Percentiles rank a stretch among this genome's conserved stretches.
phyloP scores from a whole-genome alignment of 2,797 vertebrate genomes.

The Mionectes olivaceus region DNA sequence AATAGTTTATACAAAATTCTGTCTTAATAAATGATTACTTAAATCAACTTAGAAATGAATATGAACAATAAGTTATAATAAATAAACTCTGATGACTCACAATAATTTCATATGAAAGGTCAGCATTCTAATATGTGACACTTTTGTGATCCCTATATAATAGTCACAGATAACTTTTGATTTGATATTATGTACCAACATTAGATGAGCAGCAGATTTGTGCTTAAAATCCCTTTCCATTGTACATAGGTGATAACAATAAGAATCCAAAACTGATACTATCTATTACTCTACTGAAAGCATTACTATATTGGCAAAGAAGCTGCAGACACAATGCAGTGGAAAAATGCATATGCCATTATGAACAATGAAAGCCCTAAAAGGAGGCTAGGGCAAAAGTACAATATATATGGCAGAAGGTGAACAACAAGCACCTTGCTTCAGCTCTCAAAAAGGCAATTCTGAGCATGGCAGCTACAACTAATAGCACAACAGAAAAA shows the following conservation, averaged over 20 bases:
- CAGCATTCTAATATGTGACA: slow-evolving; percentile 97
- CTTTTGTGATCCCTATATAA: slow-evolving; percentile 94
- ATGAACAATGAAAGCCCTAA: slow-evolving; percentile 88
- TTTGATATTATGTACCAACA: slow-evolving; percentile 94
- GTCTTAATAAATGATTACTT: slow-evolving; percentile 98
- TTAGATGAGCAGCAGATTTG: slow-evolving; percentile 97
- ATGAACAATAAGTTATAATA: slow-evolving; percentile 92
- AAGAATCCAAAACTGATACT: slow-evolving; percentile 95
- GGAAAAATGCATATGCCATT: slow-evolving; percentile 91
- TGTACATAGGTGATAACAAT: slow-evolving; percentile 93
- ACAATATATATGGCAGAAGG: slow-evolving; percentile 89
- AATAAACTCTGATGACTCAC: slow-evolving; percentile 99
- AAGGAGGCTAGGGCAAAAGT: slow-evolving; percentile 86
- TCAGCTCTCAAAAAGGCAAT: slow-evolving; percentile 93
- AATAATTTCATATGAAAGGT: slow-evolving; percentile 97
- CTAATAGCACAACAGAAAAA: slow-evolving; percentile 89
- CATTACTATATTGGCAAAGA: slow-evolving; percentile 97
- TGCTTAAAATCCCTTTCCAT: slow-evolving; percentile 98
- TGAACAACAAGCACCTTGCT: slow-evolving; percentile 92
- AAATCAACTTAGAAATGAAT: slow-evolving; percentile 96
- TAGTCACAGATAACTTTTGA: slow-evolving; percentile 95
- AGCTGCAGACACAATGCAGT: slow-evolving; percentile 97
- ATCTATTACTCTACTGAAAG: slow-evolving; percentile 99
- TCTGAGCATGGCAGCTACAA: slow-evolving; percentile 93
- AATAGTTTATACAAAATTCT: slow-evolving; percentile 99